These are phyloP conservation scores for Cephus pulcher DNA, from an alignment of 2,888 invertebrate genomes.

Conservation along the genomic window DNA sequence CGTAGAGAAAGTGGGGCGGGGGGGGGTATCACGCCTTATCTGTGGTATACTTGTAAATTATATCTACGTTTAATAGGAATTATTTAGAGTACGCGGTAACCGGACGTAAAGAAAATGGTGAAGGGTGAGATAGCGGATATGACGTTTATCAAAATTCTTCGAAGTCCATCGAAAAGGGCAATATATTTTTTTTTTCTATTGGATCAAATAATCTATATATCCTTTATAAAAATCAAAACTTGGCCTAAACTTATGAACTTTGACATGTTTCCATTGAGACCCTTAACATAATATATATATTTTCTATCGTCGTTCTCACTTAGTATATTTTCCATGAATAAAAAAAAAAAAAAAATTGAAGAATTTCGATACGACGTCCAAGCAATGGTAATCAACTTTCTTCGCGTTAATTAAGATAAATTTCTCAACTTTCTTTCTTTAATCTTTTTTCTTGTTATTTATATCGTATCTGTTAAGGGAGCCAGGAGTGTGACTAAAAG, in stretches of 20 bases:
- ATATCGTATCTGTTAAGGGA: slow-evolving; percentile 15
- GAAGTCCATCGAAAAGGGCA: not conserved
- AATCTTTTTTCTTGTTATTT: slow-evolving; percentile 8
- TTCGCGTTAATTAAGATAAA: not conserved
- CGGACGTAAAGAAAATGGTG: not conserved
- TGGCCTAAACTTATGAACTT: not conserved
- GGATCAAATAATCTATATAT: not conserved
- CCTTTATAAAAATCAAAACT: not conserved
- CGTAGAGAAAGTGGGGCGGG: too few species aligned
- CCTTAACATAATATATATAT: not conserved
- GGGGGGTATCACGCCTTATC: not conserved
- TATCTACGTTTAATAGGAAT: not conserved
- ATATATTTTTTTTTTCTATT: not conserved
- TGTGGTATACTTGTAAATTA: not conserved
- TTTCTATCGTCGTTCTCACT: not conserved
- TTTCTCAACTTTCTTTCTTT: not conserved
- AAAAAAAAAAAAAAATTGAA: slow-evolving; percentile 17
- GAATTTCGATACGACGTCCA: slow-evolving; percentile 12
- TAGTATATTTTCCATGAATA: not conserved
- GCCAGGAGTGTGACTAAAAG: not conserved
- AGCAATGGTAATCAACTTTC: not conserved
- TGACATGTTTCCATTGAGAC: not conserved
- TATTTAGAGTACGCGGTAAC: not conserved
- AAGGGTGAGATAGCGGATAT: not conserved
- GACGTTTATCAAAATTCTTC: not conserved